Evolutionary conservation across 2,888 invertebrate genomes (phyloP).

Genomic region (Phaonia tiefii): DNA sequence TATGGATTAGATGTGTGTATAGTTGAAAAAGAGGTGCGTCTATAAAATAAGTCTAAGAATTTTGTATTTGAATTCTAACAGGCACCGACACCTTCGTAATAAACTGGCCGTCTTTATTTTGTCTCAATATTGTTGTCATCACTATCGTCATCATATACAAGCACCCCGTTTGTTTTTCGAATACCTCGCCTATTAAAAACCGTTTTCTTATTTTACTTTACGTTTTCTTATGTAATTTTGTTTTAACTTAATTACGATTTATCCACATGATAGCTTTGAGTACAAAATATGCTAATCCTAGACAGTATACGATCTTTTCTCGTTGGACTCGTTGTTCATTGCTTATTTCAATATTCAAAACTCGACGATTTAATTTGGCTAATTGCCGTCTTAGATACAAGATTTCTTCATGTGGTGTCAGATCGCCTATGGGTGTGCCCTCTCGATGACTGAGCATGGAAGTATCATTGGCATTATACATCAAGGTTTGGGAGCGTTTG

Average conservation of each 20-base stretch:
- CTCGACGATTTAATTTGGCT: conserved; percentile 91
- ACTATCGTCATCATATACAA: neutral
- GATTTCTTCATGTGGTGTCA: conserved; percentile 89
- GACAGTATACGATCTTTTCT: conserved; percentile 91
- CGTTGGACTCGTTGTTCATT: conserved; percentile 91
- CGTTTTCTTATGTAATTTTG: neutral
- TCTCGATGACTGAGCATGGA: conserved; percentile 82
- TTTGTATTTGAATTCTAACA: conserved; percentile 4
- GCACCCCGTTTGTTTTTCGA: neutral
- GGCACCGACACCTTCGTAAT: conserved; percentile 25
- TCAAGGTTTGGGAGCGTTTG: conserved; percentile 73
- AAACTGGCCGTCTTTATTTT: conserved; percentile 20
- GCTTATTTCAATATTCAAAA: conserved; percentile 93
- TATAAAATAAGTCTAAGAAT: conserved; percentile 22
- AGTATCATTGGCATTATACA: conserved; percentile 74
- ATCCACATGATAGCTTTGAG: conserved; percentile 93
- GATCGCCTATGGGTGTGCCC: conserved; percentile 86
- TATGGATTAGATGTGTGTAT: neutral
- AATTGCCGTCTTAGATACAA: conserved; percentile 92
- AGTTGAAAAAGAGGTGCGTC: conserved; percentile 16
- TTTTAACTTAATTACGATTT: conserved; percentile 81
- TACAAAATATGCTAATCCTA: conserved; percentile 92
- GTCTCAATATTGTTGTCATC: neutral
- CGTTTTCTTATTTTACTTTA: conserved; percentile 10
- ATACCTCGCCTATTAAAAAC: conserved; percentile 5